phyloP scores from a whole-genome alignment of 2,113 vertebrate species.

The Typhlomys cinereus region DNA sequence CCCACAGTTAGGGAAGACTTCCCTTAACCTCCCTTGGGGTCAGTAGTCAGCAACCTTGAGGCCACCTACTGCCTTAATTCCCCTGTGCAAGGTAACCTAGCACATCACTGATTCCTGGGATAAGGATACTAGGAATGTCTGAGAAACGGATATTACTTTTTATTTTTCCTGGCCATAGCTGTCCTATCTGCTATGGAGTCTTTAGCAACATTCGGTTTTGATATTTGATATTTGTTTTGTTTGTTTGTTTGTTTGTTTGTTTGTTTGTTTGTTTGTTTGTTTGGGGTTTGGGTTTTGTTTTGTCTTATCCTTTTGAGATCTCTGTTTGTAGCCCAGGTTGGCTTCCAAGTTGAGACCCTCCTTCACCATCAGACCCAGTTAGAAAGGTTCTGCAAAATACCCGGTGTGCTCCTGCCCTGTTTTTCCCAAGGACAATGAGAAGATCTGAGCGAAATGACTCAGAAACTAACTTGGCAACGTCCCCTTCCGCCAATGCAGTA shows the following conservation, averaged over 20 bases:
- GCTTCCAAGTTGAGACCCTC: not conserved
- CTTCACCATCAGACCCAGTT: not conserved
- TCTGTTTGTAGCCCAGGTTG: not conserved
- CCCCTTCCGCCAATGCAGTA: not conserved
- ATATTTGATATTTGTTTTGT: no score
- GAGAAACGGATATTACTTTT: accelerated
- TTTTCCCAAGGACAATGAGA: not conserved
- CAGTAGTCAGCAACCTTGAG: not conserved
- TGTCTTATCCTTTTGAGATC: no score
- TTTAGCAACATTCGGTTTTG: not conserved
- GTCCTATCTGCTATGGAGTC: not conserved
- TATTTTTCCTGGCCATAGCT: not conserved
- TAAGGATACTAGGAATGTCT: not conserved
- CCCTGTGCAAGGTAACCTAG: not conserved
- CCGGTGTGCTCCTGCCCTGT: not conserved
- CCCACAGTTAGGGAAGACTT: not conserved
- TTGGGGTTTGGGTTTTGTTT: not conserved
- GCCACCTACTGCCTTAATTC: not conserved
- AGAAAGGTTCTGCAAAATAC: not conserved
- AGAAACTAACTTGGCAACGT: not conserved
- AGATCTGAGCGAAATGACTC: not conserved
- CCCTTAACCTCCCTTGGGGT: not conserved
- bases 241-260: not conserved
- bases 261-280: not conserved
- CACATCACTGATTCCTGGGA: not conserved